Percentiles rank a stretch among this genome's conserved stretches.
Conservation (phyloP, 2,797 vertebrate species). For the Microctenopoma steveboyesi region DNA sequence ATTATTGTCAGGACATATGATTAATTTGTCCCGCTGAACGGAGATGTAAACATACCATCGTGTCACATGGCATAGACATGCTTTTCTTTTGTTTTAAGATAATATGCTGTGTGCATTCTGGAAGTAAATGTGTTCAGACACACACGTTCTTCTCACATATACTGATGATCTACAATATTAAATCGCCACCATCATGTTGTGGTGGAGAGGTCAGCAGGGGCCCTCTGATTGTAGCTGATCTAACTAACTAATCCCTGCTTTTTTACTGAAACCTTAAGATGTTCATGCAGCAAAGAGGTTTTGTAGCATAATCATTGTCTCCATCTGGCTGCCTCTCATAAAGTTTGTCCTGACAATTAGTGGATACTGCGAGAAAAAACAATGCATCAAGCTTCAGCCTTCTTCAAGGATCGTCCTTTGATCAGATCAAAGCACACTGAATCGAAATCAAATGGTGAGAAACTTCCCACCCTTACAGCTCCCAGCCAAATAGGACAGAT, state of each 20-base stretch:
- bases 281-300: slow-evolving; percentile 4
- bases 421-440: slow-evolving; percentile 11
- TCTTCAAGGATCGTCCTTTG: neutral
- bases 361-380: neutral
- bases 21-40: neutral
- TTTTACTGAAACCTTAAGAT: neutral
- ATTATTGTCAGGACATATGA: slow-evolving; percentile 18
- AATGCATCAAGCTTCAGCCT: neutral
- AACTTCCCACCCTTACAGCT: slow-evolving; percentile 8
- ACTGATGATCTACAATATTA: too few relatives aligned
- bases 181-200: too few relatives aligned
- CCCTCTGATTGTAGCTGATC: too few relatives aligned
- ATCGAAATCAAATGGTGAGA: slow-evolving; percentile 25
- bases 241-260: too few relatives aligned
- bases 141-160: neutral
- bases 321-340: neutral
- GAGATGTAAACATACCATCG: slow-evolving; percentile 5
- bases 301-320: neutral
- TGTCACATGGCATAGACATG: neutral
- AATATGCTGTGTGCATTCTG: neutral
- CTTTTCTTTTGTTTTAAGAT: too few relatives aligned
- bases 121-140: neutral
- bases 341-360: neutral
- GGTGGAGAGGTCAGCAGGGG: too few relatives aligned
- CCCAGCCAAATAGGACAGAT: slow-evolving; percentile 19